These are phyloP conservation scores for Trachelus stipa DNA, from an alignment of 2,888 invertebrate genomes.

Conservation along the genomic window DNA sequence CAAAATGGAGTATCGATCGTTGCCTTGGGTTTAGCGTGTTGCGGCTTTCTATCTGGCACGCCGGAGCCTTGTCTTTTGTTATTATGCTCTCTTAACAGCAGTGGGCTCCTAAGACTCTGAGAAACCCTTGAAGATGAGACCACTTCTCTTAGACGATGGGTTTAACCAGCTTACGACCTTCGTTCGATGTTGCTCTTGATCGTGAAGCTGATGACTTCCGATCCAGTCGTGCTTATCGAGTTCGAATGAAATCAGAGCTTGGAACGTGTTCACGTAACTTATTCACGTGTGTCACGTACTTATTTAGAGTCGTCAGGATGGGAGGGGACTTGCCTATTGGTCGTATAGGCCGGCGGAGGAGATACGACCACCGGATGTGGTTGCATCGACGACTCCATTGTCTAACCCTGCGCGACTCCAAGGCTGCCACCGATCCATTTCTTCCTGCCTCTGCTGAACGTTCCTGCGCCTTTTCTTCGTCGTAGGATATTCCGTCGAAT, in stretches of 20 bases:
- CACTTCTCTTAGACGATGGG: not conserved
- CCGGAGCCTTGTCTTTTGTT: constrained; percentile 4
- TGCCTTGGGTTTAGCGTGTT: constrained; percentile 14
- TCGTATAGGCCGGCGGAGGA: not conserved
- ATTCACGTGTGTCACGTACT: constrained; percentile 1
- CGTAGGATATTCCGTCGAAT: not conserved
- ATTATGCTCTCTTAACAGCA: not conserved
- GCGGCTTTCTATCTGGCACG: constrained; percentile 21
- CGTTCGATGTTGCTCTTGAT: not conserved
- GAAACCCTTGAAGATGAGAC: not conserved
- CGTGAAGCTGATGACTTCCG: not conserved
- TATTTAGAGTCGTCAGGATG: not conserved
- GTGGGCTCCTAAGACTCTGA: not conserved
- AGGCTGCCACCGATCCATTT: constrained; percentile 42
- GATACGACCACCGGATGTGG: constrained; percentile 34
- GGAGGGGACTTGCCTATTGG: not conserved
- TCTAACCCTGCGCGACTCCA: constrained; percentile 32
- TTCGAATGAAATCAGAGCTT: not conserved
- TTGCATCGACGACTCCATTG: constrained; percentile 43
- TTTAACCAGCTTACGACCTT: not conserved
- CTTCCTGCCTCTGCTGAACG: constrained; percentile 31
- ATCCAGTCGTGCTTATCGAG: not conserved
- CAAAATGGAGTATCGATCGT: constrained; percentile 23
- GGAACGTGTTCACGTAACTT: constrained; percentile 5
- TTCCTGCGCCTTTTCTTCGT: not conserved